Percentiles rank a stretch among this genome's conserved stretches.
Conservation (phyloP, 2,888 invertebrate species). For the Tetanocera ferruginea region DNA sequence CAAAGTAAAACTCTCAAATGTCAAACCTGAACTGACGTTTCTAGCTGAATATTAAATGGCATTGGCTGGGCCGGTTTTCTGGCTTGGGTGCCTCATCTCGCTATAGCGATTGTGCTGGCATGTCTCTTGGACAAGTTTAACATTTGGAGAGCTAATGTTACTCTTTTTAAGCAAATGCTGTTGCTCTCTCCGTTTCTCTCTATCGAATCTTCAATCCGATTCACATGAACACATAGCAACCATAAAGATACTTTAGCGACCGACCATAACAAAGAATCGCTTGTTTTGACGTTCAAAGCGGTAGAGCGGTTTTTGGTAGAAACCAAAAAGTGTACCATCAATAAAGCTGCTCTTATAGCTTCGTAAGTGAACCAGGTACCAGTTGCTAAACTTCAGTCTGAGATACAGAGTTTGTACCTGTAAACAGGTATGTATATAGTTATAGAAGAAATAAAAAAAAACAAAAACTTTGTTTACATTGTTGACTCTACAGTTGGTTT, state of each 20-base stretch:
- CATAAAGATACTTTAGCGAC: not conserved
- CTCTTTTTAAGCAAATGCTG: not conserved
- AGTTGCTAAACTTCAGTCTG: too few relatives aligned
- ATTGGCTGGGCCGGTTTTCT: constrained; percentile 43
- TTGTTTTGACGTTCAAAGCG: too few relatives aligned
- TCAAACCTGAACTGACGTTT: constrained; percentile 62
- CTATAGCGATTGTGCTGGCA: not conserved
- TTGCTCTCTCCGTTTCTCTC: not conserved
- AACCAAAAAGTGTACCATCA: too few relatives aligned
- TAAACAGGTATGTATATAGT: too few relatives aligned
- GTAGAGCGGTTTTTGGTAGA: too few relatives aligned
- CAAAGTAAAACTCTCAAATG: constrained; percentile 60
- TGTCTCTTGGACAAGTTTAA: not conserved
- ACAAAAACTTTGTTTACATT: not conserved
- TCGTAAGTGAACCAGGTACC: too few relatives aligned
- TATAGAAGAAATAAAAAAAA: not conserved
- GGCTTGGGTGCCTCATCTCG: constrained; percentile 38
- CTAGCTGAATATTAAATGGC: constrained; percentile 48
- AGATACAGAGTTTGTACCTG: too few relatives aligned
- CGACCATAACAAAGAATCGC: not conserved
- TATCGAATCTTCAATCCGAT: not conserved
- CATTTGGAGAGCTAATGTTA: not conserved
- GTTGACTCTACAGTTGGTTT: not conserved
- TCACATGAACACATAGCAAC: not conserved
- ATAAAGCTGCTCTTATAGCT: too few relatives aligned